A percentile compares a stretch with the other conserved stretches of the same genome.
Evolutionary conservation across 2,797 vertebrate genomes (phyloP).

Genomic region (Aplochiton taeniatus): DNA sequence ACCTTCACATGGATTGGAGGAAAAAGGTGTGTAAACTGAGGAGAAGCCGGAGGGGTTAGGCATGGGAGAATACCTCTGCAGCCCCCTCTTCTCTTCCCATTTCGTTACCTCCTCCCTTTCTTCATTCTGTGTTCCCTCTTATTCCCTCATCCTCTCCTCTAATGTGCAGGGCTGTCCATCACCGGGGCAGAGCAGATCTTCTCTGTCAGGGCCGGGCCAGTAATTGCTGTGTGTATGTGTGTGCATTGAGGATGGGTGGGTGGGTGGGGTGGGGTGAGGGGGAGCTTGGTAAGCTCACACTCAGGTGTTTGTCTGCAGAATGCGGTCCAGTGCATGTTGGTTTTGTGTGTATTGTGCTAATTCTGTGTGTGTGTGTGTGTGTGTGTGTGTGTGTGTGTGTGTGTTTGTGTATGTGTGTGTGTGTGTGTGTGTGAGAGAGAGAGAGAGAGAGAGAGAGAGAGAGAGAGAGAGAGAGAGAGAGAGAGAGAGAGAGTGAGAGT

Average conservation of each 20-base stretch:
- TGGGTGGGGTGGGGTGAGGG: not conserved
- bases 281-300: not conserved
- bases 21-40: no score
- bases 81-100: slow-evolving; percentile 21
- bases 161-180: slow-evolving; percentile 18
- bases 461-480: slow-evolving; percentile 1
- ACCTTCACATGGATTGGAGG: no score
- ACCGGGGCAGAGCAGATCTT: slow-evolving; percentile 35
- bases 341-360: not conserved
- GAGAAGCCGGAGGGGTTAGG: not conserved
- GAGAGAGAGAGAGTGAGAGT: no score
- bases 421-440: slow-evolving; percentile 1
- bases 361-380: not conserved
- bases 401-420: slow-evolving; percentile 18
- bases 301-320: not conserved
- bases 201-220: slow-evolving; percentile 45
- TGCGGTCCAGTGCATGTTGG: not conserved
- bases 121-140: slow-evolving; percentile 6
- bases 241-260: slow-evolving; percentile 1
- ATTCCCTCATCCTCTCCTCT: slow-evolving; percentile 9
- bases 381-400: slow-evolving; percentile 12
- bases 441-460: slow-evolving; percentile 5
- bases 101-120: slow-evolving; percentile 1
- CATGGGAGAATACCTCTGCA: slow-evolving; percentile 14
- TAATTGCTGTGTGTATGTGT: slow-evolving; percentile 40